Conservation (phyloP, 2,888 invertebrate species). For the Himalopsyche anomala region DNA sequence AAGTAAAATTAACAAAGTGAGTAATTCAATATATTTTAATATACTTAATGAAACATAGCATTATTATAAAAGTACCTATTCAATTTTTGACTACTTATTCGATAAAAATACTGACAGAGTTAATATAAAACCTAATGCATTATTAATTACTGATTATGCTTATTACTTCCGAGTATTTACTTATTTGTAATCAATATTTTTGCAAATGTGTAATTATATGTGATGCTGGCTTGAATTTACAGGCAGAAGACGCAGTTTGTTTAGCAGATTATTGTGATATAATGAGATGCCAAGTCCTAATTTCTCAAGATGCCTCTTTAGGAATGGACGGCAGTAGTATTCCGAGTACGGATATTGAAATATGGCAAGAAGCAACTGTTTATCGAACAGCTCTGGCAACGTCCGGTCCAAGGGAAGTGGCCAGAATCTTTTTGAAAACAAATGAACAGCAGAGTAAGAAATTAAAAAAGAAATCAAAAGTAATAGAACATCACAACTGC, state of each 20-base stretch:
- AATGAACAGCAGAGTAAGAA: slow-evolving; percentile 61
- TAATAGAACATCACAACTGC: slow-evolving; percentile 69
- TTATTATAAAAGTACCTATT: too few species aligned
- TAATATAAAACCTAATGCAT: too few species aligned
- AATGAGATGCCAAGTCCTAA: slow-evolving; percentile 94
- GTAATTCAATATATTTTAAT: background rate
- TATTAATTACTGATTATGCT: too few species aligned
- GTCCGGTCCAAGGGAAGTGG: slow-evolving; percentile 76
- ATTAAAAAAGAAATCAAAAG: slow-evolving; percentile 52
- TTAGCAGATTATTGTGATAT: slow-evolving; percentile 97
- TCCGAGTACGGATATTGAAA: slow-evolving; percentile 87
- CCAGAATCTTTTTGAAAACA: slow-evolving; percentile 71
- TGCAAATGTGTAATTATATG: background rate
- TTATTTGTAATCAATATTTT: background rate
- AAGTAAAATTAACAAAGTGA: slow-evolving; percentile 88
- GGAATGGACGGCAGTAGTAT: slow-evolving; percentile 81
- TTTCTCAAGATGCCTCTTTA: slow-evolving; percentile 81
- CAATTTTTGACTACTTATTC: too few species aligned
- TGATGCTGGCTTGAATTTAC: slow-evolving; percentile 63
- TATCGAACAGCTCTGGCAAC: slow-evolving; percentile 80
- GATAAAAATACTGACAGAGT: too few species aligned
- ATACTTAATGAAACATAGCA: too few species aligned
- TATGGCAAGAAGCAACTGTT: slow-evolving; percentile 88
- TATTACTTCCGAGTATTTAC: too few species aligned
- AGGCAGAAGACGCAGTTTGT: slow-evolving; percentile 95